These are phyloP conservation scores for Macrobrachium rosenbergii DNA, from an alignment of 1,140 invertebrate species.

Conservation along the genomic window DNA sequence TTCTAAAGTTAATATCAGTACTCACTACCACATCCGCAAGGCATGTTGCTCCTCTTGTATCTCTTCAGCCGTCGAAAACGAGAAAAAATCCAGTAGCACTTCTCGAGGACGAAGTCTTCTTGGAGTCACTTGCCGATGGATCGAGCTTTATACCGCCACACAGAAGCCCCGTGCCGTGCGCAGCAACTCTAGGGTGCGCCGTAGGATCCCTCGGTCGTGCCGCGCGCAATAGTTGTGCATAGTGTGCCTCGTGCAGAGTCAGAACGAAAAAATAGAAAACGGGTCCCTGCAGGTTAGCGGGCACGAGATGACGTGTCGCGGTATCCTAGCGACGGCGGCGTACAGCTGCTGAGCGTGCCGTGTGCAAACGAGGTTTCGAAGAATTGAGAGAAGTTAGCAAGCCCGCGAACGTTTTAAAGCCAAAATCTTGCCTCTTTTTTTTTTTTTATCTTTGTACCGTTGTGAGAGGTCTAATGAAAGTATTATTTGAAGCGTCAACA, in stretches of 20 bases:
- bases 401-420: too few species aligned
- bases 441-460: not conserved
- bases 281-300: too few species aligned
- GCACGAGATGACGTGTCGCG: too few species aligned
- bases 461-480: not conserved
- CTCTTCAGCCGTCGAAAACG: not conserved
- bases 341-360: not conserved
- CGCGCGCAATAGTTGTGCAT: not conserved
- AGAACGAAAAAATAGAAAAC: too few species aligned
- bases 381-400: too few species aligned
- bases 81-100: too few species aligned
- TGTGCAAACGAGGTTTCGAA: not conserved
- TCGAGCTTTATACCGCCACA: not conserved
- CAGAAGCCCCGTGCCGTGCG: not conserved
- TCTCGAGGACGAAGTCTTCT: not conserved
- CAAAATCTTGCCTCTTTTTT: not conserved
- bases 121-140: not conserved
- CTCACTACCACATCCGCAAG: conserved; percentile 21
- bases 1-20: not conserved
- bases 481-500: not conserved
- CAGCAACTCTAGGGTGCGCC: not conserved
- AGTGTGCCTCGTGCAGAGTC: too few species aligned
- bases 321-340: not conserved
- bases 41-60: conserved; percentile 1
- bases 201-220: not conserved